phyloP scores from a whole-genome alignment of 1,140 invertebrate species.

The Ceratosolen fusciceps region DNA sequence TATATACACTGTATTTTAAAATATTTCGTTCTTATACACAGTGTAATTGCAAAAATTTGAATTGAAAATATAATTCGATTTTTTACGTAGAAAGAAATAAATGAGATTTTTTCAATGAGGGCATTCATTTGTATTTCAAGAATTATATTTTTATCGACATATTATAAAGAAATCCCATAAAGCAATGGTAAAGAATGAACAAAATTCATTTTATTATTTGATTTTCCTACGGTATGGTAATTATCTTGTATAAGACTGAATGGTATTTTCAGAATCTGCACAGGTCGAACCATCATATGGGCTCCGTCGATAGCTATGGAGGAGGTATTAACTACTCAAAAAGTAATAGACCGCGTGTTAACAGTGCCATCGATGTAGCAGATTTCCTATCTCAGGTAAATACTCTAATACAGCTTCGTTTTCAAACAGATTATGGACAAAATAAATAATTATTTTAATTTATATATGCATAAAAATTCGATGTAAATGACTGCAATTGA shows the following conservation, averaged over 20 bases:
- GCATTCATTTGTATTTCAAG: slow-evolving; percentile 29
- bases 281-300: slow-evolving; percentile 75
- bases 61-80: too few species aligned
- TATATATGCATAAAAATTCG: too few species aligned
- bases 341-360: slow-evolving; percentile 79
- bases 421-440: too few species aligned
- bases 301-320: slow-evolving; percentile 73
- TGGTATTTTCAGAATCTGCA: slow-evolving; percentile 78
- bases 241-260: slow-evolving; percentile 51
- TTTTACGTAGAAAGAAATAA: background rate
- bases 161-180: background rate
- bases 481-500: too few species aligned
- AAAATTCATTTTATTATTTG: slow-evolving; percentile 35
- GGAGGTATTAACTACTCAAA: slow-evolving; percentile 71
- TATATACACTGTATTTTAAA: too few species aligned
- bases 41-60: too few species aligned
- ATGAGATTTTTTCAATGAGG: background rate
- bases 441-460: too few species aligned
- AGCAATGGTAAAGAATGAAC: background rate
- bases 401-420: too few species aligned
- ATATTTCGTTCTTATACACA: too few species aligned
- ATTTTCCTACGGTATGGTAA: slow-evolving; percentile 2
- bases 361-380: slow-evolving; percentile 83
- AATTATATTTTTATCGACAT: background rate
- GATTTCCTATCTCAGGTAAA: slow-evolving; percentile 81